Conservation (phyloP, 2,888 invertebrate species). For the Drosophila neotestacea region DNA sequence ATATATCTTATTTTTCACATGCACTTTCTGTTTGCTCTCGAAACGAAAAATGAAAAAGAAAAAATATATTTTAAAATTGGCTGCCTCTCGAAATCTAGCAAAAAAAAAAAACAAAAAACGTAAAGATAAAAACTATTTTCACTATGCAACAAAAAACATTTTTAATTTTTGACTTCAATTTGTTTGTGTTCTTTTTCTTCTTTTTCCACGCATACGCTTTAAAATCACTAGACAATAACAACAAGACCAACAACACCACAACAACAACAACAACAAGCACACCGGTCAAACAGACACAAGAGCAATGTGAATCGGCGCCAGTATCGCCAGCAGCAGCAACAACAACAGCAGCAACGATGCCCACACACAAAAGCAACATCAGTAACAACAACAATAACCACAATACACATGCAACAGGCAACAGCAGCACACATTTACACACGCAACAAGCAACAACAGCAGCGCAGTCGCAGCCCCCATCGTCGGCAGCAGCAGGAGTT, state of each 20-base stretch:
- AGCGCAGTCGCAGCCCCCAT: conserved; percentile 42
- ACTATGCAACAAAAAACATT: conserved; percentile 40
- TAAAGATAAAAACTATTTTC: conserved; percentile 26
- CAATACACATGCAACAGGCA: conserved; percentile 36
- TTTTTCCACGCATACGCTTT: conserved; percentile 79
- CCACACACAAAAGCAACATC: conserved; percentile 33
- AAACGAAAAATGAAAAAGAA: conserved; percentile 17
- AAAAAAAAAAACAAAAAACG: conserved; percentile 10
- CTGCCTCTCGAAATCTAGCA: conserved; percentile 48
- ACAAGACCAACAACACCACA: conserved; percentile 56
- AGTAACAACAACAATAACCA: conserved; percentile 28
- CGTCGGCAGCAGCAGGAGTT: conserved; percentile 27
- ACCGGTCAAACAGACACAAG: conserved; percentile 73
- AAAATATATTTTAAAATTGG: conserved; percentile 54
- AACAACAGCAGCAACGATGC: conserved; percentile 40
- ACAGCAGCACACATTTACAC: conserved; percentile 35
- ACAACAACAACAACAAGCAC: conserved; percentile 66
- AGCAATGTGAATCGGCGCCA: conserved; percentile 61
- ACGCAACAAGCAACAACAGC: conserved; percentile 53
- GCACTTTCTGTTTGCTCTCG: conserved; percentile 62
- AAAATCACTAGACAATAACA: conserved; percentile 67
- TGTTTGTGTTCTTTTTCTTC: conserved; percentile 77
- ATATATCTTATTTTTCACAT: conserved; percentile 46
- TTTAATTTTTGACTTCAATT: conserved; percentile 79
- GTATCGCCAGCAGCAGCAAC: conserved; percentile 57